These are phyloP conservation scores for Oscheius onirici DNA, from an alignment of 2,888 invertebrate genomes.

Conservation along the genomic window DNA sequence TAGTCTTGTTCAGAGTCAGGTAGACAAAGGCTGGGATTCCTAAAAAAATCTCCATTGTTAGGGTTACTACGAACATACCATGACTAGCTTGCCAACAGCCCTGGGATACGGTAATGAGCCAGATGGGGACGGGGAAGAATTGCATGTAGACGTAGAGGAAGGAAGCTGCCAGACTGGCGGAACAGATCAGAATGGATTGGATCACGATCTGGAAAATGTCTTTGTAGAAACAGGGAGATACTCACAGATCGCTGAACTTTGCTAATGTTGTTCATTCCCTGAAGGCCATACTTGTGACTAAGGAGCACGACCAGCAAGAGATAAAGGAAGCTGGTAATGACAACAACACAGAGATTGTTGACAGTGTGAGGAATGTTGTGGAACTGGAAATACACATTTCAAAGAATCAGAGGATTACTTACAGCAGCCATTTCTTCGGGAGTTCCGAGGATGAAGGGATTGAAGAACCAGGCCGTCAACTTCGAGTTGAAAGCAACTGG, in stretches of 20 bases:
- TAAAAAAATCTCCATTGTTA: not conserved
- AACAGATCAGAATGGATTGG: constrained; percentile 8
- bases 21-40: constrained; percentile 10
- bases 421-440: not conserved
- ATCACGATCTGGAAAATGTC: not conserved
- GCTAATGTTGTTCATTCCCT: constrained; percentile 35
- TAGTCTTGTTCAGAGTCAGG: constrained; percentile 5
- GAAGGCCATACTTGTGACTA: not conserved
- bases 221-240: not conserved
- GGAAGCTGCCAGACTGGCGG: constrained; percentile 11
- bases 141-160: constrained; percentile 19
- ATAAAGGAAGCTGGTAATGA: constrained; percentile 13
- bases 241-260: constrained; percentile 35
- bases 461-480: constrained; percentile 11
- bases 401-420: not conserved
- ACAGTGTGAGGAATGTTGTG: constrained; percentile 34
- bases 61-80: not conserved
- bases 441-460: constrained; percentile 20
- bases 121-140: constrained; percentile 2
- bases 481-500: constrained; percentile 13
- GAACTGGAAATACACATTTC: constrained; percentile 36
- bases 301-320: not conserved
- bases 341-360: constrained; percentile 17
- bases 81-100: constrained; percentile 8
- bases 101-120: not conserved